phyloP scores from a whole-genome alignment of 2,113 vertebrate species.

The Serilophus lunatus region DNA sequence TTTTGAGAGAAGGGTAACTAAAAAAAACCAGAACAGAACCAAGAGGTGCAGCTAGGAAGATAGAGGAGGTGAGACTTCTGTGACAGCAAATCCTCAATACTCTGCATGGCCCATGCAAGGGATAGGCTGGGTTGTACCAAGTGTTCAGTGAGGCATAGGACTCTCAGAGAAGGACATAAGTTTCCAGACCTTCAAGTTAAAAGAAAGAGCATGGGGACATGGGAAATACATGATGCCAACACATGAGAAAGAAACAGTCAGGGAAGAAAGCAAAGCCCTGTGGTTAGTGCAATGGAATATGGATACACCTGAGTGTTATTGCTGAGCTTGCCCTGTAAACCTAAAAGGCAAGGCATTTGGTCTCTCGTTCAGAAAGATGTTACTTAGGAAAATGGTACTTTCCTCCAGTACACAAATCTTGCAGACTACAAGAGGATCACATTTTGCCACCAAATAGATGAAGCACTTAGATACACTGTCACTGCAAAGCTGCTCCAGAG shows the following conservation, averaged over 20 bases:
- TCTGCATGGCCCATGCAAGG: not conserved
- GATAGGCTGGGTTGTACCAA: not conserved
- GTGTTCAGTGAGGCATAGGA: not conserved
- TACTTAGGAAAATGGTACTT: not conserved
- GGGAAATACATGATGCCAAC: not conserved
- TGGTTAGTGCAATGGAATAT: accelerated
- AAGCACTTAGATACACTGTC: not conserved
- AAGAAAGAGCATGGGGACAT: not conserved
- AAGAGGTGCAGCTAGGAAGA: not conserved
- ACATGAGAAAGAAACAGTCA: not conserved
- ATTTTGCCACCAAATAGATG: not conserved
- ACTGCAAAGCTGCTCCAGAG: not conserved
- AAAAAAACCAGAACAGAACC: not conserved
- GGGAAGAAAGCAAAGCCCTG: not conserved
- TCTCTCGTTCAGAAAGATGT: not conserved
- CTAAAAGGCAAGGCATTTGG: not conserved
- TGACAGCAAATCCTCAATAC: not conserved
- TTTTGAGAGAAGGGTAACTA: not conserved
- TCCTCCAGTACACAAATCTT: not conserved
- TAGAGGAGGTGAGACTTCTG: not conserved
- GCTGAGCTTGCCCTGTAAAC: not conserved
- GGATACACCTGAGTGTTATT: not conserved
- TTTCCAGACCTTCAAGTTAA: not conserved
- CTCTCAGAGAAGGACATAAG: not conserved
- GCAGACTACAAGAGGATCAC: not conserved